Conservation (phyloP, 2,113 vertebrate genomes). For the Telmatochromis sp. region DNA sequence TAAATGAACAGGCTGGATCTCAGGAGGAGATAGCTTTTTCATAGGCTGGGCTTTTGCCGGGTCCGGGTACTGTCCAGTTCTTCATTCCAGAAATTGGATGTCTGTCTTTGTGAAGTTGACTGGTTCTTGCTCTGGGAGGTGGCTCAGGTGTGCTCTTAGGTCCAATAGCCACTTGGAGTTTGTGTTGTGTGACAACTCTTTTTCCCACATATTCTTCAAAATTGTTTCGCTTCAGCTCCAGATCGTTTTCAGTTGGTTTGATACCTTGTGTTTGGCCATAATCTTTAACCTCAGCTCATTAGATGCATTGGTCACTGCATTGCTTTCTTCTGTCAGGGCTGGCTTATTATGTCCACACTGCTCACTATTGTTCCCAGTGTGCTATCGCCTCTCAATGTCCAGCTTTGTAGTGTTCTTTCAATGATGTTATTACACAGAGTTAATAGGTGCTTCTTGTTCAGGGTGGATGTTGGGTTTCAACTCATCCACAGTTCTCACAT, state of each 20-base stretch:
- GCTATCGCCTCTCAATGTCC: neutral
- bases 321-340: neutral
- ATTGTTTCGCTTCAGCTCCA: neutral
- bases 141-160: neutral
- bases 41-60: fast-evolving
- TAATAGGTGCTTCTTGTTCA: neutral
- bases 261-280: neutral
- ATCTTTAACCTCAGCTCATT: fast-evolving
- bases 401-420: neutral
- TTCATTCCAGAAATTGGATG: neutral
- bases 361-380: neutral
- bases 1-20: neutral
- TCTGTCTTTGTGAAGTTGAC: neutral
- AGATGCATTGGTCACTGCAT: neutral
- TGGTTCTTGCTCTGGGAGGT: neutral
- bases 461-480: neutral
- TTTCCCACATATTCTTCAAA: neutral
- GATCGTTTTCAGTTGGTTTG: fast-evolving
- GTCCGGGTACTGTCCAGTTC: neutral
- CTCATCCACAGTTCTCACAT: neutral
- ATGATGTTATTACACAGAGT: neutral
- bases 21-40: neutral
- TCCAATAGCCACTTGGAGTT: neutral
- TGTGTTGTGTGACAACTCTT: neutral
- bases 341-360: neutral